Conservation (phyloP, 1,140 invertebrate genomes). For the Gonatopus flavifemur region DNA sequence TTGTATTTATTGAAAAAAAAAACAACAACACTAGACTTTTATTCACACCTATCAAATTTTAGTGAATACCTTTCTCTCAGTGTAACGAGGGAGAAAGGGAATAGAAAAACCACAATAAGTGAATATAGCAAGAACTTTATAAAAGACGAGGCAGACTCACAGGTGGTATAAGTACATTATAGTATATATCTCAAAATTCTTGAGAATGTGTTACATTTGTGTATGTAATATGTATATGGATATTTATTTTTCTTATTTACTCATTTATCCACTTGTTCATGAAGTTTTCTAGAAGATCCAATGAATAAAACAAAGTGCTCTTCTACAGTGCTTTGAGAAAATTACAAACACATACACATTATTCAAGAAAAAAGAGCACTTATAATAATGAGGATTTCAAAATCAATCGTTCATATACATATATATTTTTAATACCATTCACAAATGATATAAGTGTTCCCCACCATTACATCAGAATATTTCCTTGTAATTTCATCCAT, state of each 20-base stretch:
- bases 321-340: conserved; percentile 32
- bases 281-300: conserved; percentile 18
- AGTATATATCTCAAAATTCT: conserved; percentile 39
- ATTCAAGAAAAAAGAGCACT: conserved; percentile 22
- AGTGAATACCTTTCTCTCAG: background rate
- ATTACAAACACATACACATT: conserved; percentile 32
- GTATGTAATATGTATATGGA: conserved; percentile 29
- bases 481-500: no score
- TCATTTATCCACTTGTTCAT: conserved; percentile 10
- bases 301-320: conserved; percentile 32
- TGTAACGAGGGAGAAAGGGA: background rate
- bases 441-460: no score
- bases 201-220: conserved; percentile 23
- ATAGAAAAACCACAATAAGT: conserved; percentile 20
- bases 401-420: no score
- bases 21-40: no score
- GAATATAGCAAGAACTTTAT: conserved; percentile 56
- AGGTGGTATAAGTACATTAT: conserved; percentile 49
- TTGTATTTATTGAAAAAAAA: background rate
- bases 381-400: no score
- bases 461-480: no score
- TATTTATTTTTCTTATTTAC: conserved; percentile 22
- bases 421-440: no score
- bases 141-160: conserved; percentile 55
- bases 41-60: no score